Percentiles rank a stretch among this genome's conserved stretches.
These are phyloP conservation scores for Trissolcus brochymenae DNA, from an alignment of 2,888 invertebrate genomes.

Conservation along the genomic window DNA sequence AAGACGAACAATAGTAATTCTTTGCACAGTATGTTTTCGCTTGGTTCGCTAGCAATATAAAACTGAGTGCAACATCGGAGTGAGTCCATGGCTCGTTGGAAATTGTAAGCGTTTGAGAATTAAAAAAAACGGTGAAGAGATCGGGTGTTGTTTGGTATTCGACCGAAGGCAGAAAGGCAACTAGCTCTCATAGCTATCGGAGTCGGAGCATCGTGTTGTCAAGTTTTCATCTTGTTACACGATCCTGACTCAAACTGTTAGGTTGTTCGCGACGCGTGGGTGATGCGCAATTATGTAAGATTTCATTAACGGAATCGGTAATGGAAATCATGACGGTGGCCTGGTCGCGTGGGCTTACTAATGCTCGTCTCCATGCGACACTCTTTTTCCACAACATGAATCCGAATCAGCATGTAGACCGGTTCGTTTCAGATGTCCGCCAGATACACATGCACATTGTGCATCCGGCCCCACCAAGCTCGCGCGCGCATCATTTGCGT, in stretches of 20 bases:
- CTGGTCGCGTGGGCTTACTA: constrained; percentile 50
- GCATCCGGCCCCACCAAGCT: constrained; percentile 40
- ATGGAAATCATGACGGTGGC: constrained; percentile 62
- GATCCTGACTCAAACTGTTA: constrained; percentile 37
- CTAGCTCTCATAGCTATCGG: constrained; percentile 10
- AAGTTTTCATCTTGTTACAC: constrained; percentile 39
- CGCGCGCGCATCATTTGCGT: constrained; percentile 25
- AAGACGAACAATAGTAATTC: constrained; percentile 29
- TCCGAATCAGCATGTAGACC: constrained; percentile 33
- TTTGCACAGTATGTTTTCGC: constrained; percentile 9
- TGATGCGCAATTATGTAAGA: constrained; percentile 64
- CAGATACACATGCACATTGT: constrained; percentile 29
- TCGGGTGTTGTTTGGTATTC: constrained; percentile 29
- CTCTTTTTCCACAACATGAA: constrained; percentile 25
- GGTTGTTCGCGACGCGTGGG: constrained; percentile 60
- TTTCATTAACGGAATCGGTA: constrained; percentile 66
- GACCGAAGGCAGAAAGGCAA: constrained; percentile 24
- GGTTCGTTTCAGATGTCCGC: constrained; percentile 37
- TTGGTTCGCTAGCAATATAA: constrained; percentile 16
- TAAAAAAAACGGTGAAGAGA: constrained; percentile 12
- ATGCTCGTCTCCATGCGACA: constrained; percentile 18
- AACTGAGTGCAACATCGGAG: constrained; percentile 3
- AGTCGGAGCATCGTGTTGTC: constrained; percentile 37
- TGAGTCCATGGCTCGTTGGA: constrained; percentile 24
- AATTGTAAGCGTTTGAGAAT: constrained; percentile 9